Base-by-base conservation (phyloP, 2,888 invertebrate species). In the Dicyrtomina minuta region DNA sequence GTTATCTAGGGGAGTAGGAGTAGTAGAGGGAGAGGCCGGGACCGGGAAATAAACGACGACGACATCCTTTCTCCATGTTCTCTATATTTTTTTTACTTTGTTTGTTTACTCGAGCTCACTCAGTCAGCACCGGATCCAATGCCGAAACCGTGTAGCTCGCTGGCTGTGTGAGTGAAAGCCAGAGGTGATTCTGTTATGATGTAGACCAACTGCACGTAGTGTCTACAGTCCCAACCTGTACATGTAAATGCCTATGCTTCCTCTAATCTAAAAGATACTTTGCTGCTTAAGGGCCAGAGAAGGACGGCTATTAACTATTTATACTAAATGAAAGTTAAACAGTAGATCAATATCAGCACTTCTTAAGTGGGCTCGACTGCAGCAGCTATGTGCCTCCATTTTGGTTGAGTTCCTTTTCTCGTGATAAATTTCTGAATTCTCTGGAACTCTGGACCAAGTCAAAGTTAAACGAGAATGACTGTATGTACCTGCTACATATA, bases 301-400 rank as follows among this genome's bases (percentile, higher is more conserved):
- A 58, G 39, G 22, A 33, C 39, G 58, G 41, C 58, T 58, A 58
- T 58, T 58, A 58, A 58, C 58, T 58, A 58, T 58, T 58, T 58
- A 58, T 27, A 58, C 58, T 58, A 58, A 41, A 58, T 12, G 58
- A 58, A 58, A 58, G 17, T 58, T 39, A 58, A 39, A 58, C 39
- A 58, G 46, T 60, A 62, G 46, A 51, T 33, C 49, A 51, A 62
- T 46, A 49, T 62, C 51, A 62, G 24, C 39, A 60, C n/a, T n/a
- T 24, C 49, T 33, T 44, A 44, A 44, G 22, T 27, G 26, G 20
- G 20, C 44, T 24, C 44, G 17, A 6, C 33, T 33, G 33, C 3
- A 33, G 8, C 33, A 33, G 33, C 27, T 44, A 44, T n/a, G 8
- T 8, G 15, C 44, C 27, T n/a, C 27, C n/a, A n/a, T n/a, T n/a